Conservation (phyloP, 2,888 invertebrate genomes). For the Heteromyza rotundicornis region DNA sequence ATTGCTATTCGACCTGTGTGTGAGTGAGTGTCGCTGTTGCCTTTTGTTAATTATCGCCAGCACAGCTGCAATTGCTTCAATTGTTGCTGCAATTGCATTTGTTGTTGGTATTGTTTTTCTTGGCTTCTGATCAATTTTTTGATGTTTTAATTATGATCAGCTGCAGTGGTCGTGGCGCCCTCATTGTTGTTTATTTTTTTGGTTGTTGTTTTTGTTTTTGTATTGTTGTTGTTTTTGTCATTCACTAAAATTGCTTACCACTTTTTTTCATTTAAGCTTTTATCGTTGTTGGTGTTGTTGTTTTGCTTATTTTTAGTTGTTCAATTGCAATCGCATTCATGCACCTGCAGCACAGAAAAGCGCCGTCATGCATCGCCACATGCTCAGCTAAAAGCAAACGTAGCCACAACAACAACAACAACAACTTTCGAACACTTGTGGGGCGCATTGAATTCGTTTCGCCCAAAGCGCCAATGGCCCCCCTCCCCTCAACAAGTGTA, state of each 20-base stretch:
- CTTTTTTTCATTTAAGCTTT: background rate
- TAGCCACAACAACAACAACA: slow-evolving; percentile 6
- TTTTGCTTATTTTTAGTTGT: slow-evolving; percentile 2
- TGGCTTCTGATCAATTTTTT: slow-evolving; percentile 46
- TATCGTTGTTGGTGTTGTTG: background rate
- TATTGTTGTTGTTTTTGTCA: slow-evolving; percentile 2
- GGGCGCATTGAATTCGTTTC: too few relatives aligned
- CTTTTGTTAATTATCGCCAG: slow-evolving; percentile 18
- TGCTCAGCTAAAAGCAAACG: slow-evolving; percentile 13
- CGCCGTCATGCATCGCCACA: slow-evolving; percentile 30
- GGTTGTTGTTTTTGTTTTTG: background rate
- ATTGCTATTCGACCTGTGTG: slow-evolving; percentile 9
- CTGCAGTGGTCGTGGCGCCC: slow-evolving; percentile 19
- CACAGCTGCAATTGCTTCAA: slow-evolving; percentile 39
- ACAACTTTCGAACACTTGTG: background rate
- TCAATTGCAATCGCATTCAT: slow-evolving; percentile 26
- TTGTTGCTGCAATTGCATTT: slow-evolving; percentile 14
- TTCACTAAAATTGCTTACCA: background rate
- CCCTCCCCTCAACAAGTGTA: too few relatives aligned
- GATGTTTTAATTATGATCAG: slow-evolving; percentile 39
- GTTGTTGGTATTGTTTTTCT: slow-evolving; percentile 32
- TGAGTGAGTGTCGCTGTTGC: slow-evolving; percentile 13
- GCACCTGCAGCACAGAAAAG: slow-evolving; percentile 29
- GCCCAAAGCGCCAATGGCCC: too few relatives aligned
- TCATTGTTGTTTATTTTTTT: slow-evolving; percentile 5